These are phyloP conservation scores for Drosophila paulistorum DNA, from an alignment of 1,140 invertebrate genomes.

Conservation along the genomic window DNA sequence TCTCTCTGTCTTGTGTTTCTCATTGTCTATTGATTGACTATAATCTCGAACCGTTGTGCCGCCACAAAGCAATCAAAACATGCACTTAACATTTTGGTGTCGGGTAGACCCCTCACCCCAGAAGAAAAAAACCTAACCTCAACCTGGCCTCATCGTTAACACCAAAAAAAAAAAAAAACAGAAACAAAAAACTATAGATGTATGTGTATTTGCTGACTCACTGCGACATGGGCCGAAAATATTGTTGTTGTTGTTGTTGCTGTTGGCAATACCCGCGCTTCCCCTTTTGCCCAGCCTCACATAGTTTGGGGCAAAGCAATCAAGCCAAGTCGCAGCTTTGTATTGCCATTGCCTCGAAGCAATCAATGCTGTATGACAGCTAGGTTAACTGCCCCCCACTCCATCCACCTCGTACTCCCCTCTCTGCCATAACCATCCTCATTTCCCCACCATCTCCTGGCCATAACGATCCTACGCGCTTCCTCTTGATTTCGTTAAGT, in stretches of 20 bases:
- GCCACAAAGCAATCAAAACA: constrained; percentile 77
- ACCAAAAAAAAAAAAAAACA: constrained; percentile 21
- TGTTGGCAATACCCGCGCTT: no score
- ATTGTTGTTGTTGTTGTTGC: constrained; percentile 5
- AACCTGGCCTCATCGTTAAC: constrained; percentile 52
- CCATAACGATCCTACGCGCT: constrained; percentile 69
- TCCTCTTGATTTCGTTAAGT: constrained; percentile 81
- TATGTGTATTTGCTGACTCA: constrained; percentile 61
- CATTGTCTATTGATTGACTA: constrained; percentile 48
- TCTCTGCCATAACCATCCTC: neutral
- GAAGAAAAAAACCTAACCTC: constrained; percentile 7
- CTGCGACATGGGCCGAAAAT: constrained; percentile 47
- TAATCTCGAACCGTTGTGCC: constrained; percentile 63
- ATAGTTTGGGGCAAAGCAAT: constrained; percentile 43
- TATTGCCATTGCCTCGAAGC: constrained; percentile 61
- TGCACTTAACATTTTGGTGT: constrained; percentile 74
- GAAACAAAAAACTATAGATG: neutral
- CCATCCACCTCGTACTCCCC: no score
- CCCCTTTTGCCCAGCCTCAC: no score
- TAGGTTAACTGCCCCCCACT: constrained; percentile 66
- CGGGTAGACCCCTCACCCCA: constrained; percentile 25
- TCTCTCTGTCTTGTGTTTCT: neutral
- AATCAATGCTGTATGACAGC: constrained; percentile 81
- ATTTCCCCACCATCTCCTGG: neutral
- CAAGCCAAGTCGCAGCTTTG: constrained; percentile 57